A percentile compares a stretch with the other conserved stretches of the same genome.
phyloP scores from a whole-genome alignment of 2,797 vertebrate species.

The Australoheros facetus region DNA sequence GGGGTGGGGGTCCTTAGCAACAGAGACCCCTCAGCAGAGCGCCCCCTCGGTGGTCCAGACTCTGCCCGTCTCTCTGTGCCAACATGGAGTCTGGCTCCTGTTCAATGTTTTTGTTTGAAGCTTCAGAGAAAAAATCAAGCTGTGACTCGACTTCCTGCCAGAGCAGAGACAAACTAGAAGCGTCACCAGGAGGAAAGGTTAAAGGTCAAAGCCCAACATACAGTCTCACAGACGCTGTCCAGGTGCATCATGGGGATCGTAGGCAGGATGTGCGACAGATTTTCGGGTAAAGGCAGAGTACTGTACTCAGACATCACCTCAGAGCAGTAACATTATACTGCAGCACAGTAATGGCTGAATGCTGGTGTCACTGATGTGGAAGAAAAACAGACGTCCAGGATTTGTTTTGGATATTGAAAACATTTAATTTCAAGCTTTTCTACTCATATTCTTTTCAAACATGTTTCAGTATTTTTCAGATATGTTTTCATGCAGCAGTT shows the following conservation, averaged over 20 bases:
- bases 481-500: background rate
- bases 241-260: background rate
- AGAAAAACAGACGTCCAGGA: background rate
- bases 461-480: background rate
- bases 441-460: background rate
- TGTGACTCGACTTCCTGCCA: background rate
- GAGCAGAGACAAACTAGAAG: background rate
- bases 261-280: background rate
- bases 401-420: background rate
- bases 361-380: background rate
- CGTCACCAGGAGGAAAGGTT: background rate
- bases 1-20: background rate
- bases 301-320: too few relatives aligned
- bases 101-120: background rate
- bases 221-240: background rate
- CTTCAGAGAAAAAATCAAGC: background rate
- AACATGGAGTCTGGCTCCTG: constrained; percentile 1
- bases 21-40: background rate
- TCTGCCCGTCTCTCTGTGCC: background rate
- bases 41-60: background rate
- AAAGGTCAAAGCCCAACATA: background rate
- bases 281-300: too few relatives aligned
- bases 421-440: background rate
- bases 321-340: too few relatives aligned
- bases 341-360: too few relatives aligned